Percentiles rank a stretch among this genome's conserved stretches.
These are phyloP conservation scores for Orthosia gracilis DNA, from an alignment of 2,888 invertebrate species.

Conservation along the genomic window DNA sequence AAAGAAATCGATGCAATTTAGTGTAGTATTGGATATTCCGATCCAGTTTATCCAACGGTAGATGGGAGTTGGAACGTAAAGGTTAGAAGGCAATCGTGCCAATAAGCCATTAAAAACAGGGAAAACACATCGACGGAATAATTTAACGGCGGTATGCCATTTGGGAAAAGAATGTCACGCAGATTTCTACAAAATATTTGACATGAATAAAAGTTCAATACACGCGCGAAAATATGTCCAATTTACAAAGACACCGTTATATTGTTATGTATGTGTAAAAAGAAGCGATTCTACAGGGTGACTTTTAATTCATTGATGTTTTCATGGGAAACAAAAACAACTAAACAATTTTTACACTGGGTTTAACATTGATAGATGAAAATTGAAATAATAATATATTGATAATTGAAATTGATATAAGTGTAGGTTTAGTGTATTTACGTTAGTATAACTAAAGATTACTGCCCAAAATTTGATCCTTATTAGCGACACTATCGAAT, in stretches of 20 bases:
- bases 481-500: too few relatives aligned
- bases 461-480: too few relatives aligned
- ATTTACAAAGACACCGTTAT: not conserved
- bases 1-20: conserved; percentile 11
- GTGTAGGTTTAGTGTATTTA: too few relatives aligned
- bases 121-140: conserved; percentile 20
- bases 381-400: too few relatives aligned
- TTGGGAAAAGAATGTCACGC: not conserved
- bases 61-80: not conserved
- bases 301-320: too few relatives aligned
- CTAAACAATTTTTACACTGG: too few relatives aligned
- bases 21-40: conserved; percentile 11
- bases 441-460: too few relatives aligned
- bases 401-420: too few relatives aligned
- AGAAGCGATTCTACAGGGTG: too few relatives aligned
- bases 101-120: conserved; percentile 20
- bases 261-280: too few relatives aligned
- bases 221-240: not conserved
- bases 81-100: not conserved
- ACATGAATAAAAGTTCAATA: conserved; percentile 9
- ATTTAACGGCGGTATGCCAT: conserved; percentile 8
- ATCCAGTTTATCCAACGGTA: not conserved
- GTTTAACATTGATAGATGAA: too few relatives aligned
- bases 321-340: too few relatives aligned
- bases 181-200: not conserved